Percentiles rank a stretch among this genome's conserved stretches.
Conservation (phyloP, 2,113 vertebrate genomes). For the Tupaia chinensis region DNA sequence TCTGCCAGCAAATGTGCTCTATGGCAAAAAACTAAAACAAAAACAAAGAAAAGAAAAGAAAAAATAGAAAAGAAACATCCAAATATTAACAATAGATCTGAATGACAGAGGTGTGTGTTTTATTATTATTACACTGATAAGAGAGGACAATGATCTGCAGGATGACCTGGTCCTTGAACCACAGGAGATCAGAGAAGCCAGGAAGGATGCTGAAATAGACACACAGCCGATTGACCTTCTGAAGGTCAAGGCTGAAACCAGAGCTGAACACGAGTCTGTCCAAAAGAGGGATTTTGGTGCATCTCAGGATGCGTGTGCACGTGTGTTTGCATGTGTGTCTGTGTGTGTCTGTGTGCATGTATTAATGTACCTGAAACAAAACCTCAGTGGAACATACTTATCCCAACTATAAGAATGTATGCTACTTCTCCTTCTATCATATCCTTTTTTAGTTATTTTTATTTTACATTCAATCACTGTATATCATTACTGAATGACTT, state of each 20-base stretch:
- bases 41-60: too few species aligned
- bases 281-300: background rate
- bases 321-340: background rate
- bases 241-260: background rate
- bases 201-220: background rate
- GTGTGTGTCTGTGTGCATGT: background rate
- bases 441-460: background rate
- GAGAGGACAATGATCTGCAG: background rate
- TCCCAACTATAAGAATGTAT: background rate
- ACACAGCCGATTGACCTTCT: background rate
- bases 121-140: background rate
- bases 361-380: background rate
- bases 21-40: too few species aligned
- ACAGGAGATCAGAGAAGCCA: accelerated
- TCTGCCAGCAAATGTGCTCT: too few species aligned
- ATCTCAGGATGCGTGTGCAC: accelerated
- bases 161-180: background rate
- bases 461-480: too few species aligned
- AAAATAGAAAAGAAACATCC: too few species aligned
- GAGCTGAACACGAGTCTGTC: background rate
- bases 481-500: too few species aligned
- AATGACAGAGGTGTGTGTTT: background rate
- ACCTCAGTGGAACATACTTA: background rate
- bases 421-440: too few species aligned
- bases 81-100: background rate